A percentile compares a stretch with the other conserved stretches of the same genome.
These are phyloP conservation scores for Paratilapia polleni DNA, from an alignment of 2,113 vertebrate species.

Conservation along the genomic window DNA sequence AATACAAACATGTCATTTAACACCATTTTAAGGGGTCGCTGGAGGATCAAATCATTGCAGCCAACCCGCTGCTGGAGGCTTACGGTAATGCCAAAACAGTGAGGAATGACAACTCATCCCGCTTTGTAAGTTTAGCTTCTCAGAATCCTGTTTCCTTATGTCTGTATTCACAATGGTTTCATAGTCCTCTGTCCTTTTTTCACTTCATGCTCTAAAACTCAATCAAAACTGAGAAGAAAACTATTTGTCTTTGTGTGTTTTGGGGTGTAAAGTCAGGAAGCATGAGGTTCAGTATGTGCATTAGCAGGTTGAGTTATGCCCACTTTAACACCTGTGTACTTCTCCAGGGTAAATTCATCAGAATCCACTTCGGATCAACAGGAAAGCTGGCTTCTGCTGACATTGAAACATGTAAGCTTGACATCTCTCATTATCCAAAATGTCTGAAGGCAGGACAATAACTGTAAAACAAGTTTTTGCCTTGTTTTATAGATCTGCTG, in stretches of 20 bases:
- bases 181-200: background rate
- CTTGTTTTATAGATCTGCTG: conserved; percentile 67
- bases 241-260: background rate
- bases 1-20: background rate
- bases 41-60: conserved; percentile 86
- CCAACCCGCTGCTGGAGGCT: conserved; percentile 84
- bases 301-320: background rate
- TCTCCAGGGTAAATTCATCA: conserved; percentile 70
- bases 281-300: background rate
- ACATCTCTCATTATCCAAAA: background rate
- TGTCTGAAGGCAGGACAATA: background rate
- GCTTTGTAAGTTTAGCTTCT: conserved; percentile 76
- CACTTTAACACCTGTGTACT: background rate
- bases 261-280: background rate
- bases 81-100: conserved; percentile 85
- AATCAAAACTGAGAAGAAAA: background rate
- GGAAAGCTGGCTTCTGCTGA: conserved; percentile 70
- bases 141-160: background rate
- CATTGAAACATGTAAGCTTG: conserved; percentile 69
- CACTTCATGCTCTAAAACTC: background rate
- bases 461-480: background rate
- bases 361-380: conserved; percentile 64
- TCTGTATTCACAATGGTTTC: background rate
- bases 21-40: conserved; percentile 83
- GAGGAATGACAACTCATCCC: conserved; percentile 87